phyloP scores from a whole-genome alignment of 2,113 vertebrate species.

The Etheostoma cragini region DNA sequence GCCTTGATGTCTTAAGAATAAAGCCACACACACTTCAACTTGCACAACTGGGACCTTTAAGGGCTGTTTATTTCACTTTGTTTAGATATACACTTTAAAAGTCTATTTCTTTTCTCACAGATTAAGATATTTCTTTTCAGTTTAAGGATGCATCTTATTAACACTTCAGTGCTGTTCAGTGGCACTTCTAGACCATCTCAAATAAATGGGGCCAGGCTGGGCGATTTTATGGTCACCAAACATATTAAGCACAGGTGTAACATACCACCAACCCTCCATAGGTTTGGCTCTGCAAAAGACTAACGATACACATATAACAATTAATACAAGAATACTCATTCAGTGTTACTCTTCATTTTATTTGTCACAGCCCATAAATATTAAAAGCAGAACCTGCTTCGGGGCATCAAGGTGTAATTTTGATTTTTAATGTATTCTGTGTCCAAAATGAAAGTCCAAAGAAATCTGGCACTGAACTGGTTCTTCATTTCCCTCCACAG shows the following conservation, averaged over 20 bases:
- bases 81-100: background rate
- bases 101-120: background rate
- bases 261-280: too few relatives aligned
- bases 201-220: too few relatives aligned
- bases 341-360: too few relatives aligned
- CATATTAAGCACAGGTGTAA: too few relatives aligned
- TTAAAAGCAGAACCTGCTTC: too few relatives aligned
- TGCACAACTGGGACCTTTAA: background rate
- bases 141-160: background rate
- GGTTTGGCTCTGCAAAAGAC: too few relatives aligned
- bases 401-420: conserved; percentile 76
- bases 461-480: conserved; percentile 19
- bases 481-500: conserved; percentile 75
- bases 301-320: too few relatives aligned
- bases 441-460: background rate
- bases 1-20: background rate
- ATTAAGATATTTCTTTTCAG: background rate
- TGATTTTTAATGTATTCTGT: conserved; percentile 1
- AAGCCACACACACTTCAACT: background rate
- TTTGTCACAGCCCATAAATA: too few relatives aligned
- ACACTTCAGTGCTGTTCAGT: background rate
- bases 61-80: background rate
- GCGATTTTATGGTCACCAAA: too few relatives aligned
- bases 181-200: too few relatives aligned
- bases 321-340: too few relatives aligned